Evolutionary conservation across 2,797 vertebrate genomes (phyloP).

Genomic region (Alauda arvensis): DNA sequence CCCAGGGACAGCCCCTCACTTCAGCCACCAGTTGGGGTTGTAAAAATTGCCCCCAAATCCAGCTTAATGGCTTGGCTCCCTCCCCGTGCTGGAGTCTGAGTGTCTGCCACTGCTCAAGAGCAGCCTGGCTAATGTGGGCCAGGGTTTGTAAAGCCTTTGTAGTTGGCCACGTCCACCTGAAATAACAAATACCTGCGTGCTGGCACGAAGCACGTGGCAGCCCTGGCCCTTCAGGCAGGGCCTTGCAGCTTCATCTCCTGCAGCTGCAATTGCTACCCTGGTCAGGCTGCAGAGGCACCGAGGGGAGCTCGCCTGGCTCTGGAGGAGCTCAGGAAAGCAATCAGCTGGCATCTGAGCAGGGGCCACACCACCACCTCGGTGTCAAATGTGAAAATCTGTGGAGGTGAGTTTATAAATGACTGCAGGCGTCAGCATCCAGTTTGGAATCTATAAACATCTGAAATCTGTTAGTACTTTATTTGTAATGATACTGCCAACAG

Average conservation of each 20-base stretch:
- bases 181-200: neutral
- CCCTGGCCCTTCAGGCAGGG: neutral
- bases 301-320: neutral
- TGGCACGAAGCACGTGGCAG: neutral
- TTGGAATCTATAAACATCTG: slow-evolving; percentile 51
- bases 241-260: neutral
- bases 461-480: slow-evolving; percentile 66
- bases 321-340: neutral
- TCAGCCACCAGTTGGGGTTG: accelerated
- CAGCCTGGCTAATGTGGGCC: neutral
- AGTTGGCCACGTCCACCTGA: neutral
- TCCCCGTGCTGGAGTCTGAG: neutral
- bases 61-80: neutral
- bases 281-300: neutral
- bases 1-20: neutral
- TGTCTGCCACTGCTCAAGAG: neutral
- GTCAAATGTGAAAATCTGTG: neutral
- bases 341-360: neutral
- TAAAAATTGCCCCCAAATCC: neutral
- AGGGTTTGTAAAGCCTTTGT: neutral
- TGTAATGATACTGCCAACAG: slow-evolving; percentile 64
- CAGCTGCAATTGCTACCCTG: neutral
- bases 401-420: slow-evolving; percentile 3
- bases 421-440: slow-evolving; percentile 13
- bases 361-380: neutral